Conservation (phyloP, 2,113 vertebrate species). For the Benitochromis conjunctus region DNA sequence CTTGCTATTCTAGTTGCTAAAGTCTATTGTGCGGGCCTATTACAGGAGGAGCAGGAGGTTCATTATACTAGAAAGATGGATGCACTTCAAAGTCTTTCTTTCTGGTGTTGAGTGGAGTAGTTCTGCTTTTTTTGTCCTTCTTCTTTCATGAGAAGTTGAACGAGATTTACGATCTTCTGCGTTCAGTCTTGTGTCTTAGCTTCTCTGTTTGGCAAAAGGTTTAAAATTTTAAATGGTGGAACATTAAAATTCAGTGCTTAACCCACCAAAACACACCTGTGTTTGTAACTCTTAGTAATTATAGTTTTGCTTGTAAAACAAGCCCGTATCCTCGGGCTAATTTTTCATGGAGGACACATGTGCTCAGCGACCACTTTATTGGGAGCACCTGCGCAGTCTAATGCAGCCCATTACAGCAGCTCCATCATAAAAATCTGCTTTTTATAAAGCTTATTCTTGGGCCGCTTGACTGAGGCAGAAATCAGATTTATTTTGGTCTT, state of each 20-base stretch:
- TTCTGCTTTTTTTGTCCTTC: background rate
- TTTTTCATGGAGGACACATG: background rate
- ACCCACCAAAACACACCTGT: background rate
- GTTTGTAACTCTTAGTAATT: background rate
- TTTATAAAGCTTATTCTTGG: background rate
- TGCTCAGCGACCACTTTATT: background rate
- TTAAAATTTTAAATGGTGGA: background rate
- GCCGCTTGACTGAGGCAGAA: background rate
- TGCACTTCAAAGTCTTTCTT: background rate
- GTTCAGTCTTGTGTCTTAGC: background rate
- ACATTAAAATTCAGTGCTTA: background rate
- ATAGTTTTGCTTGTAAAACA: background rate
- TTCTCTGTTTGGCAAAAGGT: background rate
- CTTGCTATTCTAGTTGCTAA: constrained; percentile 5
- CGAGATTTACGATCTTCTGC: background rate
- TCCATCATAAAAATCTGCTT: background rate
- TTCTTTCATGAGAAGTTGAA: background rate
- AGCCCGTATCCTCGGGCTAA: background rate
- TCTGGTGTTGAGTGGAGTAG: background rate
- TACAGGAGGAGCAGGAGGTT: background rate
- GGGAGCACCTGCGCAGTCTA: background rate
- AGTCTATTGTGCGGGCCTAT: constrained; percentile 33
- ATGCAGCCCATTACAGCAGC: background rate
- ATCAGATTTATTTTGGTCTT: background rate
- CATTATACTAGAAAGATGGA: background rate